Conservation (phyloP, 2,113 vertebrate species). For the Podarcis cretensis region DNA sequence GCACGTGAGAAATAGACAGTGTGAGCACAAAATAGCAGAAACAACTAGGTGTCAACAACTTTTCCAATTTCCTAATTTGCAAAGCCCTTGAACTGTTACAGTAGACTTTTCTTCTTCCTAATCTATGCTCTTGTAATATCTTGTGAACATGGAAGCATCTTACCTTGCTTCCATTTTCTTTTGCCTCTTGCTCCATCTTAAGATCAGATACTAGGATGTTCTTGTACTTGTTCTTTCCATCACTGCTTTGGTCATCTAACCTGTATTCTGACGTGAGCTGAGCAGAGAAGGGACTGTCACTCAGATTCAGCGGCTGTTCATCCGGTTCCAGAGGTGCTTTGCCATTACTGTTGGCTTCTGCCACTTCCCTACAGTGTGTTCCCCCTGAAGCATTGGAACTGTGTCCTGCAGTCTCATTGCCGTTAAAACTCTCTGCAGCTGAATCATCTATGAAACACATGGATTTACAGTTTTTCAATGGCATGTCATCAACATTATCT, state of each 20-base stretch:
- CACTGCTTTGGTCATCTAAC: conserved; percentile 80
- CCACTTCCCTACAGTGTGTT: conserved; percentile 81
- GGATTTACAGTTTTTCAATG: conserved; percentile 65
- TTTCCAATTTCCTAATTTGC: conserved; percentile 35
- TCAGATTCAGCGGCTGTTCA: conserved; percentile 85
- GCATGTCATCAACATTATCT: conserved; percentile 54
- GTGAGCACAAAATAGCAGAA: conserved; percentile 39
- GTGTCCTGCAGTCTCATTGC: conserved; percentile 83
- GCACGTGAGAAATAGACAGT: background rate
- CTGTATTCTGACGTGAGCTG: conserved; percentile 83
- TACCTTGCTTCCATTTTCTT: conserved; percentile 89
- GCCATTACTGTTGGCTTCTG: conserved; percentile 80
- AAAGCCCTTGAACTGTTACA: conserved; percentile 36
- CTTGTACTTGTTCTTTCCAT: conserved; percentile 86
- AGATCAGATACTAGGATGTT: conserved; percentile 83
- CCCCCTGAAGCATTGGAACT: conserved; percentile 79
- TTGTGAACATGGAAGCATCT: conserved; percentile 57
- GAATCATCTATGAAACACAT: conserved; percentile 84
- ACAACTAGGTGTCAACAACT: conserved; percentile 31
- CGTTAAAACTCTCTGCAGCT: conserved; percentile 85
- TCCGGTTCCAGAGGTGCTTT: conserved; percentile 81
- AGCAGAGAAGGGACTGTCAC: conserved; percentile 83
- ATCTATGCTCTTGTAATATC: conserved; percentile 45
- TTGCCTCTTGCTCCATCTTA: conserved; percentile 83
- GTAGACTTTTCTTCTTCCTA: conserved; percentile 49